A percentile compares a stretch with the other conserved stretches of the same genome.
Evolutionary conservation across 1,140 invertebrate species (phyloP).

Genomic region (Drosophila pseudoobscura): DNA sequence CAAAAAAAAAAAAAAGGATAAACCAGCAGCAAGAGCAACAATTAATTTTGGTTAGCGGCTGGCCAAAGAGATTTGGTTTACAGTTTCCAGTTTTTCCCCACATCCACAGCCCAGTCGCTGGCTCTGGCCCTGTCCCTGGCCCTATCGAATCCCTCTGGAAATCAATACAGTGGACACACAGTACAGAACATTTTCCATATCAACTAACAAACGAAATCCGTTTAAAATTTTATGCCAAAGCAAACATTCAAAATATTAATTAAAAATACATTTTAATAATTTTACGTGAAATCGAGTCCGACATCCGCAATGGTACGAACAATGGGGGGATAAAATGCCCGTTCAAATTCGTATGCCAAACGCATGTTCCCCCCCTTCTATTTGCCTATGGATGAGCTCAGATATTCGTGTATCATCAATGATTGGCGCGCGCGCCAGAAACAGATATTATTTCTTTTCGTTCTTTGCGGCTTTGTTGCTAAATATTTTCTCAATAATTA

Average conservation of each 20-base stretch:
- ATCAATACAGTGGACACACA: conserved; percentile 2
- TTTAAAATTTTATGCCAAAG: conserved; percentile 54
- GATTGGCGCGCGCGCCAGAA: conserved; percentile 58
- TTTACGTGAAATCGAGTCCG: conserved; percentile 60
- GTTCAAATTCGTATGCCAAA: conserved; percentile 13
- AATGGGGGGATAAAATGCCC: conserved; percentile 29
- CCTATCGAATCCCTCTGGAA: conserved; percentile 5
- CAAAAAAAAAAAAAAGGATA: conserved; percentile 4
- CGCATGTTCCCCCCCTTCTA: not conserved
- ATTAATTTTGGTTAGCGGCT: conserved; percentile 70
- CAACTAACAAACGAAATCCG: conserved; percentile 24
- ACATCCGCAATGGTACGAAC: conserved; percentile 75
- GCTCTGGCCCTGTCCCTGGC: not conserved
- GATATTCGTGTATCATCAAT: conserved; percentile 46
- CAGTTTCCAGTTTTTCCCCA: not conserved
- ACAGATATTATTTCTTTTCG: conserved; percentile 24
- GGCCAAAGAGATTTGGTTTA: conserved; percentile 31
- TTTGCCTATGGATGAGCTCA: not conserved
- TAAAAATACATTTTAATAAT: conserved; percentile 60
- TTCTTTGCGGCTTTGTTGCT: conserved; percentile 44
- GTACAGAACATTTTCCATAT: conserved; percentile 17
- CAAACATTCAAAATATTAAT: conserved; percentile 46
- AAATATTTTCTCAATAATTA: conserved; percentile 73
- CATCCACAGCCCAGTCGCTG: not conserved
- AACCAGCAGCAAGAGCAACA: conserved; percentile 38